Conservation (phyloP, 2,113 vertebrate species). For the Alaudala cheleensis region DNA sequence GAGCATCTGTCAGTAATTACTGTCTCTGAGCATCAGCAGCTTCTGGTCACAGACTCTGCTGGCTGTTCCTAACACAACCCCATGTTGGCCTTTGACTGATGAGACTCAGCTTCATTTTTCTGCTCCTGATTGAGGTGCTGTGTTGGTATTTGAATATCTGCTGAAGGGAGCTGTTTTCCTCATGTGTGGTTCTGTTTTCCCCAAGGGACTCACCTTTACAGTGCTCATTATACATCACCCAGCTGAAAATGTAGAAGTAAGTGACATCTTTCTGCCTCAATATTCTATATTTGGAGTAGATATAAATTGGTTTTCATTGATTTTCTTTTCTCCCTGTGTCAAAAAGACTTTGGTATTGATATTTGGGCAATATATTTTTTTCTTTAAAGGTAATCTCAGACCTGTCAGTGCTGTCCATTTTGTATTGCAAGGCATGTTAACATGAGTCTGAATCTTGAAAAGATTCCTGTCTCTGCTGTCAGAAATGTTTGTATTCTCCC, state of each 20-base stretch:
- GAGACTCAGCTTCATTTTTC: background rate
- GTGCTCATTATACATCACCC: background rate
- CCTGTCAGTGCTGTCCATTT: background rate
- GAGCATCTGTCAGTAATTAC: background rate
- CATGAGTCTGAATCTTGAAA: background rate
- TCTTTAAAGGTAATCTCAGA: background rate
- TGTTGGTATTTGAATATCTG: background rate
- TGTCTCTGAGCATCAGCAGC: background rate
- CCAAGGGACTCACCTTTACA: background rate
- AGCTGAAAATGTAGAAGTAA: background rate
- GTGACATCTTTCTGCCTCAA: background rate
- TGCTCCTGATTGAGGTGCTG: background rate
- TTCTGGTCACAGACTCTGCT: background rate
- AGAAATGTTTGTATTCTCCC: background rate
- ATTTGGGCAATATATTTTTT: background rate
- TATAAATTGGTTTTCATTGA: background rate
- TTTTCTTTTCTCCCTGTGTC: background rate
- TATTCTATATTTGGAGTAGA: background rate
- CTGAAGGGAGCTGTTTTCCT: background rate
- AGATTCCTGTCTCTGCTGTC: background rate
- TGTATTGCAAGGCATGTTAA: background rate
- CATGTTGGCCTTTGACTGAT: background rate
- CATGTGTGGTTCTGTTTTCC: background rate
- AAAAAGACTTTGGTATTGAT: background rate
- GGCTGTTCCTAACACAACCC: background rate